Evolutionary conservation across 1,140 invertebrate species (phyloP), one percentile per base, ranked within the genome.

Genomic region (Stenopsyche tienmushanensis): DNA sequence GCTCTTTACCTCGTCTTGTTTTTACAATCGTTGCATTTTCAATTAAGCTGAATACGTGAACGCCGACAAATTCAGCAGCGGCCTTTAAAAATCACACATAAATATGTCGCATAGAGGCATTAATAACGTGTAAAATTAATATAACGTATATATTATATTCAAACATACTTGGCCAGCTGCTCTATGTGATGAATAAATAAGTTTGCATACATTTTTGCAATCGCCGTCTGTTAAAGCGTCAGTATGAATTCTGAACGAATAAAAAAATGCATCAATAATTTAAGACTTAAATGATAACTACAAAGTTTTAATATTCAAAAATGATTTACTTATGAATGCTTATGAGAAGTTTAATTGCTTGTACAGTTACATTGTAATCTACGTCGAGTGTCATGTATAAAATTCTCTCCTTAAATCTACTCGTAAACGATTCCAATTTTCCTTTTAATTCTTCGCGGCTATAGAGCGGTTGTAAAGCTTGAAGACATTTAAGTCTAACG

Each of bases 361-460:
- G 94, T 0, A 99, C 96, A 15, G 96, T 96, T 1, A 99, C 97
- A 74, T 99, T 97, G 71, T 93, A 96, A 75, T 99, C 97, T 77
- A 97, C 98, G 77, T 99, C 98, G 26, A 98, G 78, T 0, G 98
- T 97, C 98, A 99, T 99, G 29, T 95, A 92, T 21, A 99, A 96
- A 73, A 99, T 97, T 66, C 98, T 86, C 76, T 99, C 97, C 80
- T 99, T 99, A 76, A 99, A 99, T 83, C 99, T 98, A 73, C 94
- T 96, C 0, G 97, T 99, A 74, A 99, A 99, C 21, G 99, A 80
- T 78, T 99, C 97, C 70, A 99, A 80, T 80, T 98, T 98, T 0
- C 90, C 89, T 76, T 97, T 96, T 0, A 98, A 79, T 76, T 98
- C 96, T 76, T 96, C 92, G 50, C 93, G 92, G 50, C 96, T 94